Percentiles rank a stretch among this genome's conserved stretches.
These are phyloP conservation scores for Entomobrya proxima DNA, from an alignment of 2,888 invertebrate species.

Conservation along the genomic window DNA sequence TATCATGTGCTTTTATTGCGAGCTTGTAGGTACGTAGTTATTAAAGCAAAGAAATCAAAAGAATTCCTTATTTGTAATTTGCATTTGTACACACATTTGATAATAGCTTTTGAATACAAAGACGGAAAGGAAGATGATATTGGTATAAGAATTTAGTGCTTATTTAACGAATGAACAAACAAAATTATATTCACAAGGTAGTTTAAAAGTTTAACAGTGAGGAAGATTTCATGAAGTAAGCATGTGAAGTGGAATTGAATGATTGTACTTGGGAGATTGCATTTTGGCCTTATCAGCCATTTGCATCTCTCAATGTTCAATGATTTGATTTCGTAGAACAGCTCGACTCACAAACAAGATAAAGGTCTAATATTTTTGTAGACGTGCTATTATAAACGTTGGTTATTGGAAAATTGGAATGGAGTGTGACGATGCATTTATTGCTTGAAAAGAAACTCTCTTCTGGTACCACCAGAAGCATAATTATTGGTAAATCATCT, in stretches of 20 bases:
- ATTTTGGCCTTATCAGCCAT: not conserved
- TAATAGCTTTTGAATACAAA: not conserved
- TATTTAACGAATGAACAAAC: slow-evolving; percentile 13
- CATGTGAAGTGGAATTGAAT: not conserved
- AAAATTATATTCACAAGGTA: not conserved
- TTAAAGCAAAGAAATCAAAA: not conserved
- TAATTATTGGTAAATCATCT: no score
- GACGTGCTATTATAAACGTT: not conserved
- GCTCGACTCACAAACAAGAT: not conserved
- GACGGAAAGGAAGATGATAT: not conserved
- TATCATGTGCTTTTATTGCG: slow-evolving; percentile 6
- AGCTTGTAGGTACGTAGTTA: not conserved
- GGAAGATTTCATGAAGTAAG: not conserved
- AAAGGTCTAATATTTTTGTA: not conserved
- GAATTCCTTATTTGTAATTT: slow-evolving; percentile 26
- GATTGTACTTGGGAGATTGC: not conserved
- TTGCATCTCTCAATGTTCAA: no score
- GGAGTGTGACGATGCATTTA: not conserved
- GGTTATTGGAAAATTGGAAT: not conserved
- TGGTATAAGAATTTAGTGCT: not conserved
- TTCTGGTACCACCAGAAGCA: no score
- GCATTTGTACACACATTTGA: not conserved
- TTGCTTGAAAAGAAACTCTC: no score
- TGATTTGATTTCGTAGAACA: not conserved
- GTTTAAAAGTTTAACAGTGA: slow-evolving; percentile 3